phyloP scores from a whole-genome alignment of 2,888 invertebrate genomes.

The Atrina japonica region DNA sequence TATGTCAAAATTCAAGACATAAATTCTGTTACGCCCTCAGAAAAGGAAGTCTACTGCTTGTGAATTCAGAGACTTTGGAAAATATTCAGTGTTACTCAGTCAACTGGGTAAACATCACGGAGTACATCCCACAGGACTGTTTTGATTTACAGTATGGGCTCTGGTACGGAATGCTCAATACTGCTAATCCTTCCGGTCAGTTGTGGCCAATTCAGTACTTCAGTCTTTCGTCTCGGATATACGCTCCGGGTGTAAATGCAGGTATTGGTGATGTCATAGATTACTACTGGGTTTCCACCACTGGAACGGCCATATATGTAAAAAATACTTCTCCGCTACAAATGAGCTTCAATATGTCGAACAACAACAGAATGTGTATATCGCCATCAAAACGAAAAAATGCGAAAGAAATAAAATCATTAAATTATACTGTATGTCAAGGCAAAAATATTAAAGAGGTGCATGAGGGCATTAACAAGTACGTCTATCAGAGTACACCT shows the following conservation, averaged over 20 bases:
- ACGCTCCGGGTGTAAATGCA: constrained; percentile 48
- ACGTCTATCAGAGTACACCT: constrained; percentile 12
- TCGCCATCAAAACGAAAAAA: constrained; percentile 35
- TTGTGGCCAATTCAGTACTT: constrained; percentile 49
- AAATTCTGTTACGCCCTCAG: constrained; percentile 52
- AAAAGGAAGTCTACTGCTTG: constrained; percentile 48
- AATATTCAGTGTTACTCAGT: constrained; percentile 52
- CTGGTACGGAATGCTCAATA: constrained; percentile 60
- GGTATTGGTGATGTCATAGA: constrained; percentile 50
- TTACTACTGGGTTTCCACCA: constrained; percentile 56
- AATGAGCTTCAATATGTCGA: constrained; percentile 51
- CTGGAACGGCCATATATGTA: constrained; percentile 52
- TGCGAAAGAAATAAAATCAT: constrained; percentile 33
- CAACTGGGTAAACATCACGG: constrained; percentile 51
- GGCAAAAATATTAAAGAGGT: constrained; percentile 55
- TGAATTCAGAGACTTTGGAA: constrained; percentile 40
- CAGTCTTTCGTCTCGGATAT: constrained; percentile 31
- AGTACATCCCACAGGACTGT: constrained; percentile 51
- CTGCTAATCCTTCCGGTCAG: constrained; percentile 45
- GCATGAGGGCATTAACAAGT: constrained; percentile 23
- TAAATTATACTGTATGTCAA: constrained; percentile 58
- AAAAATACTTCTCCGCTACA: constrained; percentile 49
- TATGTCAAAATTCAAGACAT: constrained; percentile 34
- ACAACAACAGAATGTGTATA: constrained; percentile 50
- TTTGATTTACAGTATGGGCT: constrained; percentile 53